These are phyloP conservation scores for Zaprionus capensis DNA, from an alignment of 1,140 invertebrate genomes.

Conservation along the genomic window DNA sequence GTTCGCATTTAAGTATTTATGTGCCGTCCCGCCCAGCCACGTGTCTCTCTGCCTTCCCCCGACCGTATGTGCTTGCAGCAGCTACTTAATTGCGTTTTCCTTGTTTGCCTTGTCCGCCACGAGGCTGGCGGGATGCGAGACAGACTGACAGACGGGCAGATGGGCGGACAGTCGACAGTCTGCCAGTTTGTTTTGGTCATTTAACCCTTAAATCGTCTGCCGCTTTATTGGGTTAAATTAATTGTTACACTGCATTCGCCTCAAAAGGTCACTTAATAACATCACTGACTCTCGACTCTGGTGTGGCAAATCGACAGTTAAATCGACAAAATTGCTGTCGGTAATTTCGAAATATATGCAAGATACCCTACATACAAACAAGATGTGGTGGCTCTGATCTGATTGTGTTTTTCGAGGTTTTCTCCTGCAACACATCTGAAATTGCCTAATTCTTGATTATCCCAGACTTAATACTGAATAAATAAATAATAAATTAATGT, in stretches of 20 bases:
- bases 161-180: background rate
- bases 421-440: too few relatives aligned
- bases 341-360: background rate
- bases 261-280: conserved; percentile 13
- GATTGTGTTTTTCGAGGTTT: background rate
- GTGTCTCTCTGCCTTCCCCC: background rate
- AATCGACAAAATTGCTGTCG: background rate
- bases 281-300: background rate
- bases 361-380: background rate
- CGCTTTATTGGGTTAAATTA: conserved; percentile 69
- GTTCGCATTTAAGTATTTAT: conserved; percentile 75
- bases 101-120: conserved; percentile 2
- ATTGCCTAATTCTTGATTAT: too few relatives aligned
- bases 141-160: background rate
- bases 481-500: too few relatives aligned
- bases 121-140: background rate
- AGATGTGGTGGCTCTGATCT: background rate
- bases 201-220: conserved; percentile 43
- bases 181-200: conserved; percentile 27
- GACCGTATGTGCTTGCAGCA: conserved; percentile 5
- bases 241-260: conserved; percentile 45
- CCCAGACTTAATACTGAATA: too few relatives aligned
- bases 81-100: conserved; percentile 65
- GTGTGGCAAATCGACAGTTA: conserved; percentile 3
- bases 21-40: conserved; percentile 8